These are phyloP conservation scores for Phalanger gymnotis DNA, from an alignment of 2,797 vertebrate species.

Conservation along the genomic window DNA sequence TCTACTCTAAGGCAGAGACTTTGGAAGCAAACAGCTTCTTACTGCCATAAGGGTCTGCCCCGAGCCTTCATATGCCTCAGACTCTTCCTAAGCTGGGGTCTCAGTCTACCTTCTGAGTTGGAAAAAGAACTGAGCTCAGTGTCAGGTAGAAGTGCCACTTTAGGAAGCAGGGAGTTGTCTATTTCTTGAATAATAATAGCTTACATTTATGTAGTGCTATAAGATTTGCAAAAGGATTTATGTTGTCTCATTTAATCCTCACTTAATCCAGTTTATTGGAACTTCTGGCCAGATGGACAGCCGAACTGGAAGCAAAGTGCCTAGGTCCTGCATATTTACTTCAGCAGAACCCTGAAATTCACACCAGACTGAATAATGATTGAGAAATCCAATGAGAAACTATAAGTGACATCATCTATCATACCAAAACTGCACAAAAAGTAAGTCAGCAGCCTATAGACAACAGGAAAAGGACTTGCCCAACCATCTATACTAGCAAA, in stretches of 20 bases:
- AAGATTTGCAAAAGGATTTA: neutral
- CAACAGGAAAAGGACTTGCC: neutral
- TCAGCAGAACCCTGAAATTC: neutral
- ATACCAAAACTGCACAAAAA: neutral
- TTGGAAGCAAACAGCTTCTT: neutral
- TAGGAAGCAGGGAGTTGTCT: neutral
- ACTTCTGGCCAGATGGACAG: neutral
- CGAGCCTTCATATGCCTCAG: too few species aligned
- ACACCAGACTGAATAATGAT: neutral
- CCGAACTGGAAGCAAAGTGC: neutral
- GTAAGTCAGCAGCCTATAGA: neutral
- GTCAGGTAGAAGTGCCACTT: neutral
- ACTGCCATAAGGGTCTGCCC: neutral
- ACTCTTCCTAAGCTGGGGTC: neutral
- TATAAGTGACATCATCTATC: neutral
- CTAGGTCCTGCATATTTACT: neutral
- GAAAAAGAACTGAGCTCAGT: neutral
- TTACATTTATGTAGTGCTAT: neutral
- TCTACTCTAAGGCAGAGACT: neutral
- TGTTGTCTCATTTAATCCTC: neutral
- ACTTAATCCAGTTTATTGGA: neutral
- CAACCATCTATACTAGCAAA: neutral
- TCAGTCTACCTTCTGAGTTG: neutral
- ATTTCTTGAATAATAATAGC: neutral
- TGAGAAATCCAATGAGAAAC: neutral